Conservation (phyloP, 2,888 invertebrate species). For the Nesidiocoris tenuis region DNA sequence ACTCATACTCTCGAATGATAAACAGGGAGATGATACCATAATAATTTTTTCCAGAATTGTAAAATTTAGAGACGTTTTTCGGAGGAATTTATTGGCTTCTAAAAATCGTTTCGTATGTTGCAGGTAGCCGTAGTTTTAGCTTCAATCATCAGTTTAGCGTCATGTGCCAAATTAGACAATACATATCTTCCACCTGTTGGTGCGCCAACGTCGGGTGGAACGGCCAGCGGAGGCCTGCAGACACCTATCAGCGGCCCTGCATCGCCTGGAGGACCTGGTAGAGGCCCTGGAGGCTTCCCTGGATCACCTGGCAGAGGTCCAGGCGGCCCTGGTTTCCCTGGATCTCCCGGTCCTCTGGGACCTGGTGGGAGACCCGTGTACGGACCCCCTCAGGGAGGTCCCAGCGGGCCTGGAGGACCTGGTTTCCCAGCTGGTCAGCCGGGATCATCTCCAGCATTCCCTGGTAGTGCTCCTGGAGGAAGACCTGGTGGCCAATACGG, state of each 20-base stretch:
- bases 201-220: constrained; percentile 48
- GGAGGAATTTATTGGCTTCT: too few species aligned
- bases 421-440: constrained; percentile 1
- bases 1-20: too few species aligned
- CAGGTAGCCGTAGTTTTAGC: constrained; percentile 43
- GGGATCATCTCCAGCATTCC: neutral
- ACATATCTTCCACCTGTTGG: constrained; percentile 50
- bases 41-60: too few species aligned
- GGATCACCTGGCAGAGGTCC: neutral
- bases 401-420: constrained; percentile 39
- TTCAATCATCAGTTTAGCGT: constrained; percentile 44
- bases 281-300: constrained; percentile 32
- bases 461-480: constrained; percentile 1
- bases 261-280: constrained; percentile 27
- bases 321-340: constrained; percentile 15
- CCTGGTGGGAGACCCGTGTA: constrained; percentile 33
- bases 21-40: too few species aligned
- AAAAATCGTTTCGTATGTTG: too few species aligned
- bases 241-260: constrained; percentile 41
- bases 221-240: constrained; percentile 38
- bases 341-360: neutral
- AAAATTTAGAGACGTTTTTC: too few species aligned
- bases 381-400: neutral
- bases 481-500: constrained; percentile 21
- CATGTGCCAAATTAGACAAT: constrained; percentile 49